A percentile compares a stretch with the other conserved stretches of the same genome.
Conservation (phyloP, 2,797 vertebrate species). For the Phaenicophaeus curvirostris region DNA sequence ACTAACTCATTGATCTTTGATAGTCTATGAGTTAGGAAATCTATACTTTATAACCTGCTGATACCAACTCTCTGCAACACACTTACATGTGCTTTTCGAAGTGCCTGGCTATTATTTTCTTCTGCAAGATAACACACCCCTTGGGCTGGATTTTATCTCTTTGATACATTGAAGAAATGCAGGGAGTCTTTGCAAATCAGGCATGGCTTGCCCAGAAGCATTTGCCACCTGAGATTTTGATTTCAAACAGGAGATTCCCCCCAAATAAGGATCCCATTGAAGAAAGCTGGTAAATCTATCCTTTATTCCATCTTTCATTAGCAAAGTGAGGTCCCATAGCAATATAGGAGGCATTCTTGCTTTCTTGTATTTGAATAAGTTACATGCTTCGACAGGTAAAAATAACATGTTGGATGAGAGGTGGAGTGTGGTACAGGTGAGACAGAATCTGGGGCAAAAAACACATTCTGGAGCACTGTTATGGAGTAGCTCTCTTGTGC, state of each 20-base stretch:
- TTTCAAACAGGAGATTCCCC: background rate
- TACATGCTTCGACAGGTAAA: background rate
- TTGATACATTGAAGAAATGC: background rate
- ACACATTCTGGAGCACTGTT: fast-evolving
- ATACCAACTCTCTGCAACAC: background rate
- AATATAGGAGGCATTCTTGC: background rate
- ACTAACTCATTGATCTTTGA: slow-evolving; percentile 47
- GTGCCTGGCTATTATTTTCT: background rate
- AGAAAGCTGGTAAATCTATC: background rate
- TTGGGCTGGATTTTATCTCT: background rate
- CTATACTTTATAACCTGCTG: slow-evolving; percentile 6
- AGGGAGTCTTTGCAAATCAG: background rate
- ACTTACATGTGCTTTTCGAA: background rate
- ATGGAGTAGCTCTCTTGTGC: background rate
- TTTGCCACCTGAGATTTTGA: background rate
- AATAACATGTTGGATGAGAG: background rate
- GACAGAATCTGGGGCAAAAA: background rate
- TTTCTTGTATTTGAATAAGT: background rate
- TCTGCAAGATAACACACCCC: background rate
- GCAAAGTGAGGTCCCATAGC: background rate
- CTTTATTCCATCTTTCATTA: background rate
- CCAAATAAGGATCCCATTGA: background rate
- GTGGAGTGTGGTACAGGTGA: background rate
- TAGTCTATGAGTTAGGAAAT: slow-evolving; percentile 33
- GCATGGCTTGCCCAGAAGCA: background rate